phyloP scores from a whole-genome alignment of 37 sponge, comb jelly and placozoan genomes.

The Axinella damicornis region DNA sequence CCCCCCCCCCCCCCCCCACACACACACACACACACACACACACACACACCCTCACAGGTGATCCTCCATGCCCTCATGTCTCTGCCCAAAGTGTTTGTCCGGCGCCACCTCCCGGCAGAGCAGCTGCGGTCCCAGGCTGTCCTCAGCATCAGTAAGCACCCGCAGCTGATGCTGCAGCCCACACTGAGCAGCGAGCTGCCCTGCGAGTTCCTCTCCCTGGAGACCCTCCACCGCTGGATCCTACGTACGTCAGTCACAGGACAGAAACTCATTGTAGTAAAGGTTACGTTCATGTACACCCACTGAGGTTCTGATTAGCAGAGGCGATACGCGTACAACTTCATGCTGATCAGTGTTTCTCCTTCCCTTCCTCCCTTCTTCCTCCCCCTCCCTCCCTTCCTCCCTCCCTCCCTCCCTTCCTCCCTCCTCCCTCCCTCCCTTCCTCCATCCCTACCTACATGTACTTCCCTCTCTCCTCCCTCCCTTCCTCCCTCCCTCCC shows the following conservation, averaged over 20 bases:
- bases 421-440: neutral
- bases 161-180: constrained; percentile 77
- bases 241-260: constrained; percentile 59
- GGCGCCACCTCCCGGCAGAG: constrained; percentile 81
- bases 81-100: constrained; percentile 57
- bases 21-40: too few relatives aligned
- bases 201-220: constrained; percentile 85
- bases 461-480: neutral
- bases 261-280: too few relatives aligned
- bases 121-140: constrained; percentile 65
- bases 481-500: neutral
- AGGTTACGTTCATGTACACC: too few relatives aligned
- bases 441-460: too few relatives aligned
- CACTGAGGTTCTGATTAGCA: too few relatives aligned
- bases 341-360: too few relatives aligned
- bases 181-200: constrained; percentile 74
- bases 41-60: constrained; percentile 55
- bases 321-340: too few relatives aligned
- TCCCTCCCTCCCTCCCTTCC: neutral
- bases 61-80: constrained; percentile 82
- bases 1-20: neutral
- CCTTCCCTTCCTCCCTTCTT: neutral
- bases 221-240: constrained; percentile 89
- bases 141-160: constrained; percentile 64
- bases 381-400: neutral